phyloP scores from a whole-genome alignment of 1,140 invertebrate species.

The Aphelinus atriplicis region DNA sequence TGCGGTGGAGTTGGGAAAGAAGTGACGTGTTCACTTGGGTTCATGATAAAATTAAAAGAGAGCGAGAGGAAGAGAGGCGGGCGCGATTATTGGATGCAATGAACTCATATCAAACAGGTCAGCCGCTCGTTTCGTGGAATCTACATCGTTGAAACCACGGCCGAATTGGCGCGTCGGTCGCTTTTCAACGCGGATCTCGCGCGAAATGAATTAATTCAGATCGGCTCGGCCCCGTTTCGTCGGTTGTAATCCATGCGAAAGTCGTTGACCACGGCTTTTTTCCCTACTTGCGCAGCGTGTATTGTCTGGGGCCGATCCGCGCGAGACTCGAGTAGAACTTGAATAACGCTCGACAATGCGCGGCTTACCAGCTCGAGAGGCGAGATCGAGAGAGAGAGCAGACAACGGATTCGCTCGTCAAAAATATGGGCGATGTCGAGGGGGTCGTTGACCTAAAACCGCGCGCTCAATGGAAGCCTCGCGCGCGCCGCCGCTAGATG shows the following conservation, averaged over 20 bases:
- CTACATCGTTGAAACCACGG: too few relatives aligned
- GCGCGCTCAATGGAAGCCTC: too few relatives aligned
- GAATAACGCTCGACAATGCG: slow-evolving; percentile 2
- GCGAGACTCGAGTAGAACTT: not conserved
- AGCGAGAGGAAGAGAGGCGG: not conserved
- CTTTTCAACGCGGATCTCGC: not conserved
- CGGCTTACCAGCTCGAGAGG: not conserved
- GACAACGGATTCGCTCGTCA: slow-evolving; percentile 4
- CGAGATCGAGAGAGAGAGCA: not conserved
- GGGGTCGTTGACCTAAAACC: not conserved
- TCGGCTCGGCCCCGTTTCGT: not conserved
- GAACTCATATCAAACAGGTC: slow-evolving; percentile 23
- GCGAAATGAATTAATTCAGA: slow-evolving; percentile 12
- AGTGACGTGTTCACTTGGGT: too few relatives aligned
- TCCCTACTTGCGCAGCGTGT: not conserved
- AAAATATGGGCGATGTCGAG: not conserved
- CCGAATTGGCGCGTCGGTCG: not conserved
- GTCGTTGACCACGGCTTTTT: not conserved
- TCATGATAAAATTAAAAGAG: not conserved
- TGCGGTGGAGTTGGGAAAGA: too few relatives aligned
- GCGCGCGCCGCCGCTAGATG: too few relatives aligned
- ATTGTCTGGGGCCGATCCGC: not conserved
- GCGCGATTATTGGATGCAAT: not conserved
- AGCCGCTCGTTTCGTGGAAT: slow-evolving; percentile 24
- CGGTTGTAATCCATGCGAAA: not conserved